Evolutionary conservation across 2,888 invertebrate genomes (phyloP), one percentile per base, ranked within the genome.

Genomic region (Pedicia rivosa): DNA sequence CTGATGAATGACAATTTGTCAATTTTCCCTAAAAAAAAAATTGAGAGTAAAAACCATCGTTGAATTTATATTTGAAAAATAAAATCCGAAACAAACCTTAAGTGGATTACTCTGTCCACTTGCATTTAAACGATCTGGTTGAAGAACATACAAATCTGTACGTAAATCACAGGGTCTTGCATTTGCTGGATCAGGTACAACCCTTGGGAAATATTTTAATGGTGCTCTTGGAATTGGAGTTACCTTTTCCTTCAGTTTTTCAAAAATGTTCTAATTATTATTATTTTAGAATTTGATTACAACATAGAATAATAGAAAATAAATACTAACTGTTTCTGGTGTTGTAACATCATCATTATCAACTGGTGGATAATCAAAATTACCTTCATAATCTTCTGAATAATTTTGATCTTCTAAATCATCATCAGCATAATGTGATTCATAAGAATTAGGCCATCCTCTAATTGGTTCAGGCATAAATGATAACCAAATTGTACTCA

Each of bases 1-100:
- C 86, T 28, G 82, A 83, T 38, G 76, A 74, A 52, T 84, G 87
- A 54, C 86, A 88, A 56, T 86, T 88, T 26, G 84, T 87, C 30
- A 86, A 66, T 60, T 86, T 87, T 38, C 86, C 88, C 63, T 61
- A 40, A 12, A 22, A 43, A 45, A n/a, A 3, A 15, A 26, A 17
- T 13, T 17, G 6, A 35, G 12, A 16, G 20, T 35, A 20, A 19
- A 20, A 16, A 25, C 2, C 32, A 17, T 25, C 8, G 35, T 32
- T 17, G 12, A 29, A 9, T 12, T 2, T 10, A 10, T 15, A 22
- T 8, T 2, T 30, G 14, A 34, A 12, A 31, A n/a, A n/a, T n/a
- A n/a, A n/a, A n/a, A n/a, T n/a, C n/a, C n/a, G n/a, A n/a, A n/a
- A n/a, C n/a, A n/a, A n/a, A 61, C 60, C 55, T 87, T 88, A 3